These are phyloP conservation scores for Streblospio benedicti DNA, from an alignment of 1,140 invertebrate species.

Conservation along the genomic window DNA sequence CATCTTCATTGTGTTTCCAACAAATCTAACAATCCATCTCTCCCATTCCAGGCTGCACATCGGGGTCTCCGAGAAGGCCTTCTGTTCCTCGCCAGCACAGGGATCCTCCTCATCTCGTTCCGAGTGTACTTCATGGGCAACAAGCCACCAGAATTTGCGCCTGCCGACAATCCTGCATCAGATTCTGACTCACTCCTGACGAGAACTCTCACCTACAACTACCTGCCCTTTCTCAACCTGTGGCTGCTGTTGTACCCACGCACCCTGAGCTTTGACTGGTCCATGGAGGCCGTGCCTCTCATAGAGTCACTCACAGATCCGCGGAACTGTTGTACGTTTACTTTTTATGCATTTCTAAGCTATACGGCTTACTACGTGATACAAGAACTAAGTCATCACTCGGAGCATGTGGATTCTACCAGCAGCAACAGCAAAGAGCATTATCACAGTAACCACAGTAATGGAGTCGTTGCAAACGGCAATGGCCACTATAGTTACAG, in stretches of 20 bases:
- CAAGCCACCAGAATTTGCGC: slow-evolving; percentile 87
- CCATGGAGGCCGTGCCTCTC: slow-evolving; percentile 91
- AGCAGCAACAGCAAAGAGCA: background rate
- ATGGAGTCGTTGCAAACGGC: background rate
- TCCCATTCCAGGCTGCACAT: background rate
- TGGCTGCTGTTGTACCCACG: slow-evolving; percentile 82
- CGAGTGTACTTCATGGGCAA: slow-evolving; percentile 89
- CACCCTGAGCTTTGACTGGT: slow-evolving; percentile 94
- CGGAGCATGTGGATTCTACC: background rate
- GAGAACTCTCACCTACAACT: slow-evolving; percentile 78
- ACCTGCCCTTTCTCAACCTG: slow-evolving; percentile 78
- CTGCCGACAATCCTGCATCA: slow-evolving; percentile 53
- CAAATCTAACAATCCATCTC: no score
- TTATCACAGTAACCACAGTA: no score
- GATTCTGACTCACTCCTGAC: slow-evolving; percentile 66
- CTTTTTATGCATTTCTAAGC: slow-evolving; percentile 59
- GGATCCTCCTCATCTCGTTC: slow-evolving; percentile 59
- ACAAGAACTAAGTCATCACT: no score
- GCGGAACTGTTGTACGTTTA: slow-evolving; percentile 72
- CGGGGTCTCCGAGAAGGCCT: slow-evolving; percentile 51
- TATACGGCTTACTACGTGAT: slow-evolving; percentile 25
- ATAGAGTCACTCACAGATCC: slow-evolving; percentile 68
- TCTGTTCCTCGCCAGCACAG: slow-evolving; percentile 63
- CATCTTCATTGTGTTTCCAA: no score
- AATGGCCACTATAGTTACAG: background rate